Conservation (phyloP, 1,140 invertebrate species). For the Samia ricini region DNA sequence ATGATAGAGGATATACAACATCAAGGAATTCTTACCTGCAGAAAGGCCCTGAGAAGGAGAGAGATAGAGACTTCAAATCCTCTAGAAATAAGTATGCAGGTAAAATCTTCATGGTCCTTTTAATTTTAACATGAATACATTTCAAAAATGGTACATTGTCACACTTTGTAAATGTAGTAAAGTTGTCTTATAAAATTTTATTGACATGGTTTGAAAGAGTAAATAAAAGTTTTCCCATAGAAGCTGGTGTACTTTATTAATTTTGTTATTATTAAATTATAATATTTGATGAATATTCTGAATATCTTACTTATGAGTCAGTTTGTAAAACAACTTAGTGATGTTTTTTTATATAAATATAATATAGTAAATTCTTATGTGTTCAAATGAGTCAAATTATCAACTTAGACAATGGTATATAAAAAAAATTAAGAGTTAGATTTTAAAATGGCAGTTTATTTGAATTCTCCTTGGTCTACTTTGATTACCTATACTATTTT, state of each 20-base stretch:
- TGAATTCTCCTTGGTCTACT: no score
- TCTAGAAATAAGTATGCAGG: constrained; percentile 86
- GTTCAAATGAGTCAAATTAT: no score
- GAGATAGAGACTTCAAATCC: constrained; percentile 93
- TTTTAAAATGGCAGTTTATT: no score
- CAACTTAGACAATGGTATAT: no score
- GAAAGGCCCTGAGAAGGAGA: constrained; percentile 91
- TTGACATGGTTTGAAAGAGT: no score
- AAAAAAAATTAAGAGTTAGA: no score
- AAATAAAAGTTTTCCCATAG: neutral
- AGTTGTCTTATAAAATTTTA: neutral
- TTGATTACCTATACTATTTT: no score
- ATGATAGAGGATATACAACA: constrained; percentile 76
- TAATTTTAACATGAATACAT: neutral
- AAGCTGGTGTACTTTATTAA: neutral
- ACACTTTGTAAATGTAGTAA: neutral
- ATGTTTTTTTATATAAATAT: no score
- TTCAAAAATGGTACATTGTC: neutral
- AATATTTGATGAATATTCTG: neutral
- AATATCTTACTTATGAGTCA: neutral
- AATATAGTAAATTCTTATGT: no score
- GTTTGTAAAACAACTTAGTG: no score
- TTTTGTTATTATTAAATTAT: neutral
- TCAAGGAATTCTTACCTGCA: constrained; percentile 88
- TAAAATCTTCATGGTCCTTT: constrained; percentile 23